Evolutionary conservation across 2,888 invertebrate species (phyloP).

Genomic region (Fabriciana adippe): DNA sequence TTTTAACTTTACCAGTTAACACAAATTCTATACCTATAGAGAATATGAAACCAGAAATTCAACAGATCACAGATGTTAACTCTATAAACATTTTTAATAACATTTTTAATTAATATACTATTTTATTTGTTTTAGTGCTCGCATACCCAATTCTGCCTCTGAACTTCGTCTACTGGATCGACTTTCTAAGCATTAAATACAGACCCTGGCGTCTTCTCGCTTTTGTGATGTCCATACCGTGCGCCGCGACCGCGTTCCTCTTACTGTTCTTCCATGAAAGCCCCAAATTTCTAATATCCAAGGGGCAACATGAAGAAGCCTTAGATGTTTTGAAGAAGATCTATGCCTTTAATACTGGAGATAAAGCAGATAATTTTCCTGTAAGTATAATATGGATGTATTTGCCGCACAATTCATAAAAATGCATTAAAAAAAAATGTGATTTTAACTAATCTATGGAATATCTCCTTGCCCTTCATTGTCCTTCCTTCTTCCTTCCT

Average conservation of each 20-base stretch:
- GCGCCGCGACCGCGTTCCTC: constrained; percentile 83
- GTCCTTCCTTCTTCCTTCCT: too few relatives aligned
- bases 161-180: constrained; percentile 66
- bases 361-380: constrained; percentile 60
- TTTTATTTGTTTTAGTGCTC: constrained; percentile 68
- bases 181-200: constrained; percentile 79
- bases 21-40: too few relatives aligned
- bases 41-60: too few relatives aligned
- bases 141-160: constrained; percentile 87
- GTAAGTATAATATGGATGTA: constrained; percentile 49
- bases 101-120: background rate
- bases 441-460: background rate
- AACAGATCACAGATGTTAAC: too few relatives aligned
- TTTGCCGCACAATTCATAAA: background rate
- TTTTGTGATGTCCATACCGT: constrained; percentile 84
- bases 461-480: too few relatives aligned
- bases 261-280: constrained; percentile 87
- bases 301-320: constrained; percentile 83
- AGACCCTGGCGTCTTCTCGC: constrained; percentile 90
- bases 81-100: too few relatives aligned
- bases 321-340: constrained; percentile 70
- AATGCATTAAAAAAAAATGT: background rate
- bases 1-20: background rate
- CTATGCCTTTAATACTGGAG: constrained; percentile 67
- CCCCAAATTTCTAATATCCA: constrained; percentile 87